phyloP scores from a whole-genome alignment of 1,140 invertebrate species.

The Centruroides sculpturatus region DNA sequence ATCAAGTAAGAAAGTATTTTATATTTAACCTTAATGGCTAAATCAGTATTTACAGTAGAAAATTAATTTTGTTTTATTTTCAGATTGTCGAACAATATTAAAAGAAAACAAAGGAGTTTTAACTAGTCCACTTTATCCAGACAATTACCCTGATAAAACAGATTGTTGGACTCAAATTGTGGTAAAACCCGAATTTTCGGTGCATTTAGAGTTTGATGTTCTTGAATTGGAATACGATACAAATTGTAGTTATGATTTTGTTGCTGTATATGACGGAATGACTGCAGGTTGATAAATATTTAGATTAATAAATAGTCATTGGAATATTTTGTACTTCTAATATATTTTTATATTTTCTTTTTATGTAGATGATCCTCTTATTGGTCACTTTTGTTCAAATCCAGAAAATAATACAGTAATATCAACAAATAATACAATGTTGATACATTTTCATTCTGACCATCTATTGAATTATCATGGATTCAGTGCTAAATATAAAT shows the following conservation, averaged over 20 bases:
- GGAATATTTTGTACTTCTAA: no score
- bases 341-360: no score
- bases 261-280: slow-evolving; percentile 16
- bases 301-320: no score
- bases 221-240: slow-evolving; percentile 39
- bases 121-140: slow-evolving; percentile 50
- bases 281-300: background rate
- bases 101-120: slow-evolving; percentile 24
- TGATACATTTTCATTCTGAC: slow-evolving; percentile 19
- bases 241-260: slow-evolving; percentile 16
- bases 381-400: background rate
- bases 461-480: slow-evolving; percentile 15
- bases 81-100: slow-evolving; percentile 8
- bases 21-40: no score
- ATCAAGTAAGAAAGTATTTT: slow-evolving; percentile 4
- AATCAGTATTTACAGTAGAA: no score
- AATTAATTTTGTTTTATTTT: background rate
- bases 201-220: slow-evolving; percentile 49
- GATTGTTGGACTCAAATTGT: slow-evolving; percentile 44
- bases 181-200: slow-evolving; percentile 41
- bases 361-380: slow-evolving; percentile 1
- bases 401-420: background rate
- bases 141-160: slow-evolving; percentile 50
- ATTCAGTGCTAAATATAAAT: slow-evolving; percentile 10
- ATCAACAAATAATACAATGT: slow-evolving; percentile 5